Percentiles rank a stretch among this genome's conserved stretches.
These are phyloP conservation scores for Drosophila micromelanica DNA, from an alignment of 1,140 invertebrate species.

Conservation along the genomic window DNA sequence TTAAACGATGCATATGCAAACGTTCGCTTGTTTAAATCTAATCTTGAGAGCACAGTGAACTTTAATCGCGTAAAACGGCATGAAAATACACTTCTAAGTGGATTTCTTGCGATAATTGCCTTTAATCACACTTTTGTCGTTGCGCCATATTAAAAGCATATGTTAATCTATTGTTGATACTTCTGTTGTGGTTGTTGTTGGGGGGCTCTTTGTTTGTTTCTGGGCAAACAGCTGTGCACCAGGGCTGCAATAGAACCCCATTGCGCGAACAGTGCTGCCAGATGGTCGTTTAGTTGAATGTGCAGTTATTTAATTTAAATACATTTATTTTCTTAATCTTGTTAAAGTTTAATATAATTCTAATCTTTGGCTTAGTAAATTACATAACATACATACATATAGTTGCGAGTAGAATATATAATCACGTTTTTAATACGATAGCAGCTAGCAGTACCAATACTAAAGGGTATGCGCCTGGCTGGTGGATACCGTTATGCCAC, in stretches of 20 bases:
- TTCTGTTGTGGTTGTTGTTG: conserved; percentile 25
- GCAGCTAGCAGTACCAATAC: conserved; percentile 15
- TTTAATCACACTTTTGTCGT: conserved; percentile 54
- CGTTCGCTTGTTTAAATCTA: conserved; percentile 39
- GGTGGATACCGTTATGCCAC: conserved; percentile 51
- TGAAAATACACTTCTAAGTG: conserved; percentile 19
- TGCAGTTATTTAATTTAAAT: conserved; percentile 13
- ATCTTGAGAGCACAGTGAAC: conserved; percentile 54
- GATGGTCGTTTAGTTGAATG: background rate
- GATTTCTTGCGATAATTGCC: conserved; percentile 48
- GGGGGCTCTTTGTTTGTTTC: conserved; percentile 12
- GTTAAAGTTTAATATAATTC: conserved; percentile 38
- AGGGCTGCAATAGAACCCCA: conserved; percentile 5
- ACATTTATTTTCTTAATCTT: background rate
- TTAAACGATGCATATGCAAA: conserved; percentile 33
- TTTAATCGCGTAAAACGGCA: conserved; percentile 49
- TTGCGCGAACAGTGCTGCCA: conserved; percentile 10
- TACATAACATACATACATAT: conserved; percentile 34
- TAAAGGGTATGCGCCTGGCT: conserved; percentile 61
- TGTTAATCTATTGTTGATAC: conserved; percentile 31
- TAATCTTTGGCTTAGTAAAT: conserved; percentile 72
- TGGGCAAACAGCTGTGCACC: conserved; percentile 21
- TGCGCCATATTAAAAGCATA: conserved; percentile 30
- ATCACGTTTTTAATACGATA: conserved; percentile 72
- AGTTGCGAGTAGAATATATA: conserved; percentile 46